Conservation (phyloP, 2,113 vertebrate genomes). For the Solenodon paradoxus region DNA sequence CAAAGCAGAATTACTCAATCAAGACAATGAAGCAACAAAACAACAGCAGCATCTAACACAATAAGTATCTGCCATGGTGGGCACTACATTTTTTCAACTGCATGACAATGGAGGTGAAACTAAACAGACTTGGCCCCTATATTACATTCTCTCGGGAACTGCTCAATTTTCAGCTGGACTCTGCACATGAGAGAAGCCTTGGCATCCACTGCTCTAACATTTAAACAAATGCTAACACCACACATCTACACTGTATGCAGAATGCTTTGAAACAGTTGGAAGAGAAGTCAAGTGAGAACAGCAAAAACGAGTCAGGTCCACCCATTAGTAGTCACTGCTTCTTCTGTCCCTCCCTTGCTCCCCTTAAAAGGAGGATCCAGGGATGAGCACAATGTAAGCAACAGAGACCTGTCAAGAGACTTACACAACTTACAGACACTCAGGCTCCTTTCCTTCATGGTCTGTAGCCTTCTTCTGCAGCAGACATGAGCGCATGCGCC, state of each 20-base stretch:
- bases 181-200: background rate
- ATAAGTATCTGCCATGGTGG: background rate
- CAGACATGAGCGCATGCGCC: background rate
- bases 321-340: background rate
- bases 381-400: background rate
- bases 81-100: background rate
- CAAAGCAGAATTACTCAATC: background rate
- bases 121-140: background rate
- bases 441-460: background rate
- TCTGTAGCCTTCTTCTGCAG: background rate
- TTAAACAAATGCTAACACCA: background rate
- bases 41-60: background rate
- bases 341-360: background rate
- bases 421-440: background rate
- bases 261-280: background rate
- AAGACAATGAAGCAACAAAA: background rate
- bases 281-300: background rate
- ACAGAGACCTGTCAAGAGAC: background rate
- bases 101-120: background rate
- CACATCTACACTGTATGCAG: background rate
- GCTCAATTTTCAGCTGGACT: background rate
- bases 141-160: background rate
- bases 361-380: background rate
- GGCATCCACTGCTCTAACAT: background rate
- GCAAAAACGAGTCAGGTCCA: background rate